Conservation (phyloP, 2,888 invertebrate species). For the Tetranychus truncatus region DNA sequence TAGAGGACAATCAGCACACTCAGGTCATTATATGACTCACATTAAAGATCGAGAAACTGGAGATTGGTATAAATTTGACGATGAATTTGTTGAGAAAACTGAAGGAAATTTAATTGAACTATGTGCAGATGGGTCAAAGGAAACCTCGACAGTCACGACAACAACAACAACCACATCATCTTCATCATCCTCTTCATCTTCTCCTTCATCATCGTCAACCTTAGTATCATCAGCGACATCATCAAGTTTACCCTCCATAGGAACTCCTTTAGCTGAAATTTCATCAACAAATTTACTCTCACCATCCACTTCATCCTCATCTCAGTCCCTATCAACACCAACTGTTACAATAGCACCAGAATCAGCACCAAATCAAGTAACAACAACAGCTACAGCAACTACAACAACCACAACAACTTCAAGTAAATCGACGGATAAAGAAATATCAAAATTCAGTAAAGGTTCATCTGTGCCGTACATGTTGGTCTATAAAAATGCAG, state of each 20-base stretch:
- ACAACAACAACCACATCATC: neutral
- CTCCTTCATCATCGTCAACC: neutral
- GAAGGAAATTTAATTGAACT: slow-evolving; percentile 33
- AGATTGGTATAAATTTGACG: slow-evolving; percentile 48
- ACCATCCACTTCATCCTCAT: neutral
- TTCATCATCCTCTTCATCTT: neutral
- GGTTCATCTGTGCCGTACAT: slow-evolving; percentile 40
- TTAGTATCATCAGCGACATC: neutral
- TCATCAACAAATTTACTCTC: neutral
- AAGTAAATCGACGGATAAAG: neutral
- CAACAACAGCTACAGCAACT: slow-evolving; percentile 10
- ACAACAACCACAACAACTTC: neutral
- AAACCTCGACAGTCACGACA: neutral
- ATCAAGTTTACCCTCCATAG: neutral
- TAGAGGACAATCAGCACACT: slow-evolving; percentile 45
- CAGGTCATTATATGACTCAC: slow-evolving; percentile 45
- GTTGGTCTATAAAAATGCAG: slow-evolving; percentile 40
- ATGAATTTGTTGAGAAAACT: slow-evolving; percentile 37
- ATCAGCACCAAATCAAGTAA: slow-evolving; percentile 16
- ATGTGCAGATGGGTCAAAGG: slow-evolving; percentile 31
- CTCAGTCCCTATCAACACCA: neutral
- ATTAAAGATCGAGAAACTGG: slow-evolving; percentile 34
- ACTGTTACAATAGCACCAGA: slow-evolving; percentile 19
- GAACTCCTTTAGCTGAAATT: no score
- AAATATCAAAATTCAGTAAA: slow-evolving; percentile 3